Evolutionary conservation across 2,888 invertebrate genomes (phyloP).

Genomic region (Mimumesa dahlbomi): DNA sequence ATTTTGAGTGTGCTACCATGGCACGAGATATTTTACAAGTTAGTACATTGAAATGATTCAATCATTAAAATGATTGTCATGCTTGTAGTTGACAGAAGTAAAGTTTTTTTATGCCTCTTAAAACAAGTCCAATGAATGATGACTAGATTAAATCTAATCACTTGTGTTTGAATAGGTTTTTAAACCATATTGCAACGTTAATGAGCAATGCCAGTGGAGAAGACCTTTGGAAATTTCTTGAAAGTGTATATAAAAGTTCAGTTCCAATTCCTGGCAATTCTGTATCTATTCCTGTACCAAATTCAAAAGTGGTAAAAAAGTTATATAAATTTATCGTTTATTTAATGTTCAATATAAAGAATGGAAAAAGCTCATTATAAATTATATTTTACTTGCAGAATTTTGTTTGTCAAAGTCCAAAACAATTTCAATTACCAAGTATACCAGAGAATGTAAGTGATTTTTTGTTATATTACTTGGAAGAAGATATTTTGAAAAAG

Average conservation of each 20-base stretch:
- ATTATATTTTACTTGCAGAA: slow-evolving; percentile 87
- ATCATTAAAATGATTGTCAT: too few species aligned
- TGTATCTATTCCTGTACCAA: slow-evolving; percentile 83
- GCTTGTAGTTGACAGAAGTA: too few species aligned
- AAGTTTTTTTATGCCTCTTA: too few species aligned
- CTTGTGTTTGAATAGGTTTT: slow-evolving; percentile 82
- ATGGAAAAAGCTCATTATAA: too few species aligned
- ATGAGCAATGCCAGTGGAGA: slow-evolving; percentile 83
- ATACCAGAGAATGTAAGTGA: slow-evolving; percentile 96
- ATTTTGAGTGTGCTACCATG: slow-evolving; percentile 95
- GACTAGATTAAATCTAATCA: not conserved
- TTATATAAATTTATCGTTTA: not conserved
- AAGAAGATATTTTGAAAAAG: not conserved
- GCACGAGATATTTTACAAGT: slow-evolving; percentile 98
- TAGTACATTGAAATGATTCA: slow-evolving; percentile 76
- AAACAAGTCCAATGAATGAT: not conserved
- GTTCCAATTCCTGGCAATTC: slow-evolving; percentile 87
- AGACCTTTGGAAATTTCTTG: slow-evolving; percentile 84
- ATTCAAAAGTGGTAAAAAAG: slow-evolving; percentile 82
- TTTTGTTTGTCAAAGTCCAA: slow-evolving; percentile 90
- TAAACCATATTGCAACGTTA: slow-evolving; percentile 91
- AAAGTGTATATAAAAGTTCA: slow-evolving; percentile 85
- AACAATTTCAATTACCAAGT: slow-evolving; percentile 92
- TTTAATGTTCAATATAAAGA: not conserved
- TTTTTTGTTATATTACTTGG: not conserved